phyloP scores from a whole-genome alignment of 2,797 vertebrate genomes.

The Semotilus atromaculatus region DNA sequence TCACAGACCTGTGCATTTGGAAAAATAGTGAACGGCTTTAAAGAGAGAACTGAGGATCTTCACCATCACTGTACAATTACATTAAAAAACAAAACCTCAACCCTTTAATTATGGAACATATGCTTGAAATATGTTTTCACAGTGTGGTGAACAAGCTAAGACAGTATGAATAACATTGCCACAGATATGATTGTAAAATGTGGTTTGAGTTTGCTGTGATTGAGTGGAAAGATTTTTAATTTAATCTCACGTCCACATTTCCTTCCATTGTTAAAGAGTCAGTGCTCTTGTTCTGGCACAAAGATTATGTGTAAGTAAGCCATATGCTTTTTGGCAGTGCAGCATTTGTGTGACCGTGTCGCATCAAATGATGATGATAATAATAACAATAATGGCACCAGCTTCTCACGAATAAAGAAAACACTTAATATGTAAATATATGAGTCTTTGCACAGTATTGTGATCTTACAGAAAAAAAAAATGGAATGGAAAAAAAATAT shows the following conservation, averaged over 20 bases:
- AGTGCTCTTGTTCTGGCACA: conserved; percentile 62
- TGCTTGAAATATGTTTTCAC: conserved; percentile 3
- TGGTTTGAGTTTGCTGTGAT: conserved; percentile 39
- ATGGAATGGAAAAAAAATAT: conserved; percentile 69
- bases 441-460: conserved; percentile 84
- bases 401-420: conserved; percentile 62
- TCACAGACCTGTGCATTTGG: background rate
- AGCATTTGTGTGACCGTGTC: conserved; percentile 61
- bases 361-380: conserved; percentile 56
- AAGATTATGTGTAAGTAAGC: conserved; percentile 62
- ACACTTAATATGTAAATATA: conserved; percentile 77
- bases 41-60: background rate
- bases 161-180: background rate
- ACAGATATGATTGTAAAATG: conserved; percentile 44
- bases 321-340: conserved; percentile 69
- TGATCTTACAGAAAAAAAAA: conserved; percentile 73
- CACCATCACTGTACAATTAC: background rate
- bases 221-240: conserved; percentile 41
- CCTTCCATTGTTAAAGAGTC: conserved; percentile 52
- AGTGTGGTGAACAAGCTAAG: conserved; percentile 16
- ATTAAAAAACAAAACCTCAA: background rate
- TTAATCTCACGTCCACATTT: conserved; percentile 62
- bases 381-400: conserved; percentile 64
- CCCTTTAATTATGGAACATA: conserved; percentile 2
- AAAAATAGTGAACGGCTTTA: background rate